These are phyloP conservation scores for Acleris cristana DNA, from an alignment of 2,888 invertebrate genomes.

Conservation along the genomic window DNA sequence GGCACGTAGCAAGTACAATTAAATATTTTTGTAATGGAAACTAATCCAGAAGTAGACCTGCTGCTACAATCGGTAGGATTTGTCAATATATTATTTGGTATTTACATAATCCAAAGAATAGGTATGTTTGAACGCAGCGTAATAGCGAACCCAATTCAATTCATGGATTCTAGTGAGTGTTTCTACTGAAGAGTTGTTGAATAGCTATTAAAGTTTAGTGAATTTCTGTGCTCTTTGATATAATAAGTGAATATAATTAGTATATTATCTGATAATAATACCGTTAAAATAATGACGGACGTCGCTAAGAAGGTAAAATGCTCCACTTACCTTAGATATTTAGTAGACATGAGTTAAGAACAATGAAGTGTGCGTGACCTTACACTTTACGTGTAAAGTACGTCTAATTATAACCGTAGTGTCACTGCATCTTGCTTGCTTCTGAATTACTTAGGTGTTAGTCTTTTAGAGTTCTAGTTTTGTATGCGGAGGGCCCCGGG, in stretches of 20 bases:
- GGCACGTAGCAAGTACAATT: not conserved
- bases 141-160: conserved; percentile 25
- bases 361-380: conserved; percentile 65
- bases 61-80: conserved; percentile 11
- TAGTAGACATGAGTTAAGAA: conserved; percentile 64
- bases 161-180: conserved; percentile 26
- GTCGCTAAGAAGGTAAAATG: conserved; percentile 75
- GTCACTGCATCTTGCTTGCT: conserved; percentile 11
- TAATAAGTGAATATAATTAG: conserved; percentile 46
- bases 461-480: not conserved
- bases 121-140: conserved; percentile 32
- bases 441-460: not conserved
- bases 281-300: conserved; percentile 70
- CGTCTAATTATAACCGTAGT: conserved; percentile 34
- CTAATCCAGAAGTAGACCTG: not conserved
- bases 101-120: not conserved
- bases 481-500: conserved; percentile 43
- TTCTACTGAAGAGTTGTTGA: conserved; percentile 49
- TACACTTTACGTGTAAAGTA: conserved; percentile 47
- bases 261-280: conserved; percentile 43
- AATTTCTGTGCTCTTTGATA: conserved; percentile 48
- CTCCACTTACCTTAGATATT: conserved; percentile 41
- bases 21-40: conserved; percentile 6
- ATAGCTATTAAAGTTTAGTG: conserved; percentile 35
- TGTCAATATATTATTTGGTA: not conserved